phyloP scores from a whole-genome alignment of 2,797 vertebrate genomes.

The Chaunax sp. region DNA sequence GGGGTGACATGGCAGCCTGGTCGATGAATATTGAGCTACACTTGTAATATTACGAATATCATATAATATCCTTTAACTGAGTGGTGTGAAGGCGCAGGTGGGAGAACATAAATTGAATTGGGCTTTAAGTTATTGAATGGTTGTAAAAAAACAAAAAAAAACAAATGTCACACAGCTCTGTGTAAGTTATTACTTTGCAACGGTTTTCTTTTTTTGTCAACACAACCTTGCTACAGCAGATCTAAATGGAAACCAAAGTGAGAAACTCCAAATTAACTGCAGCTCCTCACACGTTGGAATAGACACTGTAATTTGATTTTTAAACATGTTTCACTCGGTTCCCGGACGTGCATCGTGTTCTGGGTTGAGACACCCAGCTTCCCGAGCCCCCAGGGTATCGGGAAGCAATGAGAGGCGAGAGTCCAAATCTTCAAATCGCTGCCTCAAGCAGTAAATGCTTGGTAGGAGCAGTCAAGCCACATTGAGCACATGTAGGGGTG shows the following conservation, averaged over 20 bases:
- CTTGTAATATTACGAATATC: constrained; percentile 82
- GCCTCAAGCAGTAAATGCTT: constrained; percentile 49
- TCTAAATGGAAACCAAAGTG: constrained; percentile 5
- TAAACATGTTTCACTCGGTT: constrained; percentile 44
- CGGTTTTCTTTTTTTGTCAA: constrained; percentile 14
- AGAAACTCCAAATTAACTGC: constrained; percentile 6
- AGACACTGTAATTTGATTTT: constrained; percentile 38
- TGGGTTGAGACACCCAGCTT: constrained; percentile 33
- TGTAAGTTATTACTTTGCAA: constrained; percentile 46
- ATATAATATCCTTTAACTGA: constrained; percentile 72
- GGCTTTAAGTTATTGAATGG: constrained; percentile 39
- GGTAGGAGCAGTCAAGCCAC: constrained; percentile 67
- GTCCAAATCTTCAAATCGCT: constrained; percentile 64
- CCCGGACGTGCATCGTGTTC: constrained; percentile 35
- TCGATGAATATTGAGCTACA: constrained; percentile 83
- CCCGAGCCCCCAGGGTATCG: constrained; percentile 21
- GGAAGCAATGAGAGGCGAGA: constrained; percentile 53
- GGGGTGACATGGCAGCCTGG: constrained; percentile 54
- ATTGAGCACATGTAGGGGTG: constrained; percentile 68
- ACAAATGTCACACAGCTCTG: constrained; percentile 36
- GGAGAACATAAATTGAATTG: constrained; percentile 59
- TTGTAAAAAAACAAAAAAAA: constrained; percentile 48
- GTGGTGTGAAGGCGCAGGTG: constrained; percentile 38
- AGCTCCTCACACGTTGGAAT: constrained; percentile 5
- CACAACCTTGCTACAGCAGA: not conserved